Evolutionary conservation across 2,797 vertebrate species (phyloP).

Genomic region (Galaxias olidus): DNA sequence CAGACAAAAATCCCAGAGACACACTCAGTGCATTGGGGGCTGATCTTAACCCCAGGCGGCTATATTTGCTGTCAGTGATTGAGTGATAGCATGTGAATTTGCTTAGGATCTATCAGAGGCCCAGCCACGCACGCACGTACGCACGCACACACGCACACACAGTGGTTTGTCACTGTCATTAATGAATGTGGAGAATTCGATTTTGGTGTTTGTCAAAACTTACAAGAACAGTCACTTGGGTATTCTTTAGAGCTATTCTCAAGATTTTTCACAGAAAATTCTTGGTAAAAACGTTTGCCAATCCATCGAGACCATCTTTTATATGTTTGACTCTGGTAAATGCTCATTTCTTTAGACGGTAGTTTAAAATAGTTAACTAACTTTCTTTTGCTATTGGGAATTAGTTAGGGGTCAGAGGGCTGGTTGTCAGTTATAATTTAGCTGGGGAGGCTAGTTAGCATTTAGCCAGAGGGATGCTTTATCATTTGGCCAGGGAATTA

Average conservation of each 20-base stretch:
- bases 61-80: conserved; percentile 75
- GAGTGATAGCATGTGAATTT: conserved; percentile 72
- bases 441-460: conserved; percentile 31
- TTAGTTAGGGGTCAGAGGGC: neutral
- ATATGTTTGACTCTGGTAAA: too few relatives aligned
- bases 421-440: conserved; percentile 8
- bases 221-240: too few relatives aligned
- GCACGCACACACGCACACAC: conserved; percentile 7
- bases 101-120: conserved; percentile 46
- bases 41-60: conserved; percentile 71
- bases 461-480: conserved; percentile 5
- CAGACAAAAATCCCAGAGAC: conserved; percentile 76
- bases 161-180: neutral
- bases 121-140: conserved; percentile 33
- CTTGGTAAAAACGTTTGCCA: too few relatives aligned
- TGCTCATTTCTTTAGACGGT: too few relatives aligned
- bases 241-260: too few relatives aligned
- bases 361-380: too few relatives aligned
- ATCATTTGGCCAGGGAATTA: conserved; percentile 44
- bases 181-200: conserved; percentile 23
- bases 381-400: too few relatives aligned
- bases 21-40: conserved; percentile 72
- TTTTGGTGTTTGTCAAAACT: conserved; percentile 27
- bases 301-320: too few relatives aligned
- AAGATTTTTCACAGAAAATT: too few relatives aligned